Evolutionary conservation across 2,113 vertebrate genomes (phyloP).

Genomic region (Tachysurus vachellii): DNA sequence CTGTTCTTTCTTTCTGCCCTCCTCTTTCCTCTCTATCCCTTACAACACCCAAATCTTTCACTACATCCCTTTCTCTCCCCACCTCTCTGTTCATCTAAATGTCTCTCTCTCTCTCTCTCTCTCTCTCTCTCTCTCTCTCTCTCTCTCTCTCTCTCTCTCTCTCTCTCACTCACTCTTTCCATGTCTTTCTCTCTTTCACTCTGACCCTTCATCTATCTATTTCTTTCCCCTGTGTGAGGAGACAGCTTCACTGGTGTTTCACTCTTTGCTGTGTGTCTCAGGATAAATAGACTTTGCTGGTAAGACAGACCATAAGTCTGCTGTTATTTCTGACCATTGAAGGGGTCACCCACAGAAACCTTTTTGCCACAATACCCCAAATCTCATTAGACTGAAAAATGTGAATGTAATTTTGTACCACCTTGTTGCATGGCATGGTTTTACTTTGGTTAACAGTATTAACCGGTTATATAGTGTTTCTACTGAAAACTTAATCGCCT

Average conservation of each 20-base stretch:
- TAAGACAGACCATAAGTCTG: constrained; percentile 50
- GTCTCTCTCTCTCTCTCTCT: background rate
- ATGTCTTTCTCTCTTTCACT: background rate
- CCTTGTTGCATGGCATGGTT: too few relatives aligned
- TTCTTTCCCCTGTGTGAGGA: constrained; percentile 21
- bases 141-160: background rate
- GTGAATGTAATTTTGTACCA: background rate
- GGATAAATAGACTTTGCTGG: constrained; percentile 54
- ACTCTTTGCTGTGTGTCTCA: constrained; percentile 54
- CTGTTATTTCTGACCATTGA: background rate
- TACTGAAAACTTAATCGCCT: too few relatives aligned
- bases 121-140: background rate
- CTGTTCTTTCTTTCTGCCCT: background rate
- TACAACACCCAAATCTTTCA: background rate
- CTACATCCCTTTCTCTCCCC: background rate
- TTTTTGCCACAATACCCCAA: background rate
- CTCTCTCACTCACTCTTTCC: background rate
- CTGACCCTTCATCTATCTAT: background rate
- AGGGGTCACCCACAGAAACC: background rate
- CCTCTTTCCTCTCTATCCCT: background rate
- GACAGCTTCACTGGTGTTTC: constrained; percentile 30
- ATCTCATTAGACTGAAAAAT: background rate
- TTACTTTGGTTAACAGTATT: too few relatives aligned
- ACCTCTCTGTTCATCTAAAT: background rate
- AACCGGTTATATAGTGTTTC: too few relatives aligned